Percentiles rank a stretch among this genome's conserved stretches.
These are phyloP conservation scores for Megastigmus dorsalis DNA, from an alignment of 2,888 invertebrate genomes.

Conservation along the genomic window DNA sequence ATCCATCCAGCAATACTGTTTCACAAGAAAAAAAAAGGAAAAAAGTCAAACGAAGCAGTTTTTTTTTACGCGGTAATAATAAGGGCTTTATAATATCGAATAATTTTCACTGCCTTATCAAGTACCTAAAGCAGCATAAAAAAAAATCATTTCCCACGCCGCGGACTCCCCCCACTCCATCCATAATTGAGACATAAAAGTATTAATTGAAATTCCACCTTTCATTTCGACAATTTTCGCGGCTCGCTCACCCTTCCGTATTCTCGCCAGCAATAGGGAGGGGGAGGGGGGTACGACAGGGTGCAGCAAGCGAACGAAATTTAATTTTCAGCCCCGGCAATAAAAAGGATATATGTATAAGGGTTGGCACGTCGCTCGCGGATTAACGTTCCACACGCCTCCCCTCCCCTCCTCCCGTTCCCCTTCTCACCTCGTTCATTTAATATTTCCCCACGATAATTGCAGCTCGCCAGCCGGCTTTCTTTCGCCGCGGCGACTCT, in stretches of 20 bases:
- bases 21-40: too few species aligned
- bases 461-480: neutral
- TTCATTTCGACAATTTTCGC: conserved; percentile 13
- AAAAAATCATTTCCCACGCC: neutral
- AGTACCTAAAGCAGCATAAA: too few species aligned
- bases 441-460: conserved; percentile 43
- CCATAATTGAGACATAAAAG: conserved; percentile 14
- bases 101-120: too few species aligned
- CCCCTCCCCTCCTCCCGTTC: too few species aligned
- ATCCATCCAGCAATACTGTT: too few species aligned
- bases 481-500: neutral
- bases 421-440: neutral
- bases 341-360: conserved; percentile 21
- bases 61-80: too few species aligned
- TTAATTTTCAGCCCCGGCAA: conserved; percentile 27
- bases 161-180: neutral
- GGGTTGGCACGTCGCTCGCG: neutral
- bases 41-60: too few species aligned
- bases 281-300: too few species aligned
- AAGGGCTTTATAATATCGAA: too few species aligned
- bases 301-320: conserved; percentile 28
- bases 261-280: neutral
- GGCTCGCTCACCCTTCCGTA: neutral
- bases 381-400: conserved; percentile 30
- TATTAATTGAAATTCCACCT: conserved; percentile 44